A percentile compares a stretch with the other conserved stretches of the same genome.
These are phyloP conservation scores for Panthera uncia DNA, from an alignment of 2,113 vertebrate genomes.

Conservation along the genomic window DNA sequence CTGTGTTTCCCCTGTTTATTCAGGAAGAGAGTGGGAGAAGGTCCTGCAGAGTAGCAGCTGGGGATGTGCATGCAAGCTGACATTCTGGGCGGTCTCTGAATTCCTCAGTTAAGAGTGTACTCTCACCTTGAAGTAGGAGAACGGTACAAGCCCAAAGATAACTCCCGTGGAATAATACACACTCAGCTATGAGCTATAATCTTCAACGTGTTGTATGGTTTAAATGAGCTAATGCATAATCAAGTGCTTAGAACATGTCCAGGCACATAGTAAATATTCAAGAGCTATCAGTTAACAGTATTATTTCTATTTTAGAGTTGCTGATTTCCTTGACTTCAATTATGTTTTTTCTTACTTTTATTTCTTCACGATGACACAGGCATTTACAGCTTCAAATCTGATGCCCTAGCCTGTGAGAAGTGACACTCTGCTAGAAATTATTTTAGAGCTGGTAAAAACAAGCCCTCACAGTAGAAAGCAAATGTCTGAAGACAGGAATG, in stretches of 20 bases:
- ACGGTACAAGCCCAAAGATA: background rate
- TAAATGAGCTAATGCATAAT: background rate
- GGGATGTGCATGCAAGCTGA: background rate
- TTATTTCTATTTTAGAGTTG: constrained; percentile 1
- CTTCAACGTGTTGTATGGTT: background rate
- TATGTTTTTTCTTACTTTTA: background rate
- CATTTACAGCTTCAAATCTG: background rate
- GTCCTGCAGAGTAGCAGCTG: background rate
- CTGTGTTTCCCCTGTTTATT: background rate
- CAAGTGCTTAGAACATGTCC: background rate
- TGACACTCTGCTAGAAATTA: background rate
- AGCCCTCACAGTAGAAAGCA: constrained; percentile 1
- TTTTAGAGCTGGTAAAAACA: background rate
- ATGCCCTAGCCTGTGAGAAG: background rate
- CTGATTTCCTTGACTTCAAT: background rate
- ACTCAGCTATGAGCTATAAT: background rate
- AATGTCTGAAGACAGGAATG: constrained; percentile 5
- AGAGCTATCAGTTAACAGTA: background rate
- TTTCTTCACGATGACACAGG: background rate
- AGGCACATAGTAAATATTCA: background rate
- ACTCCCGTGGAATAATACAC: background rate
- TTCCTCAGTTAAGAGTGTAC: background rate
- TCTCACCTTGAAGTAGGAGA: background rate
- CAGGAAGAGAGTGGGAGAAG: background rate
- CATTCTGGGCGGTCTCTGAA: background rate